Evolutionary conservation across 1,140 invertebrate species (phyloP).

Genomic region (Trachymyrmex septentrionalis): DNA sequence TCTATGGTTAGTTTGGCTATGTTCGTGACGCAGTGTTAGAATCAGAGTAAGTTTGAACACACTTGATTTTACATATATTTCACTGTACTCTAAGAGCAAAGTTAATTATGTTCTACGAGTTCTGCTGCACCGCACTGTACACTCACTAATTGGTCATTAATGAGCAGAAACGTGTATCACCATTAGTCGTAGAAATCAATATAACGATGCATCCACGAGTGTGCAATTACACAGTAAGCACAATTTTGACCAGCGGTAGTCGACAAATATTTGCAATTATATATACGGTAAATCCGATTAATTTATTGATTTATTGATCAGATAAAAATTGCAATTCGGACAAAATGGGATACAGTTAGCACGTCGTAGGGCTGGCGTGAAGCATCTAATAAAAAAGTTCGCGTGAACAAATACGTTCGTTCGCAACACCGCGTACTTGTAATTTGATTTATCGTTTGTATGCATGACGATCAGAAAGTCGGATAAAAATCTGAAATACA

Average conservation of each 20-base stretch:
- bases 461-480: slow-evolving; percentile 40
- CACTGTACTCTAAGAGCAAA: slow-evolving; percentile 5
- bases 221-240: slow-evolving; percentile 29
- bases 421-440: slow-evolving; percentile 36
- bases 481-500: slow-evolving; percentile 48
- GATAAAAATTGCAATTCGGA: slow-evolving; percentile 31
- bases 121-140: not conserved
- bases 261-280: slow-evolving; percentile 64
- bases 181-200: slow-evolving; percentile 65
- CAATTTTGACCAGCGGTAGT: slow-evolving; percentile 33
- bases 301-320: slow-evolving; percentile 57
- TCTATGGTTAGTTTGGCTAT: no score
- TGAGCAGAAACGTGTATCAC: slow-evolving; percentile 51
- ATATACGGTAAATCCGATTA: slow-evolving; percentile 16
- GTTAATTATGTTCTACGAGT: slow-evolving; percentile 34
- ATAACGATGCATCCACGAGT: slow-evolving; percentile 25
- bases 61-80: slow-evolving; percentile 26
- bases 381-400: not conserved
- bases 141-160: slow-evolving; percentile 67
- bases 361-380: not conserved
- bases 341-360: not conserved
- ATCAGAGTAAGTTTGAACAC: not conserved
- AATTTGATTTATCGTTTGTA: slow-evolving; percentile 61
- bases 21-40: not conserved
- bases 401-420: slow-evolving; percentile 30